phyloP scores from a whole-genome alignment of 2,797 vertebrate genomes.

The Orestias chungarensis region DNA sequence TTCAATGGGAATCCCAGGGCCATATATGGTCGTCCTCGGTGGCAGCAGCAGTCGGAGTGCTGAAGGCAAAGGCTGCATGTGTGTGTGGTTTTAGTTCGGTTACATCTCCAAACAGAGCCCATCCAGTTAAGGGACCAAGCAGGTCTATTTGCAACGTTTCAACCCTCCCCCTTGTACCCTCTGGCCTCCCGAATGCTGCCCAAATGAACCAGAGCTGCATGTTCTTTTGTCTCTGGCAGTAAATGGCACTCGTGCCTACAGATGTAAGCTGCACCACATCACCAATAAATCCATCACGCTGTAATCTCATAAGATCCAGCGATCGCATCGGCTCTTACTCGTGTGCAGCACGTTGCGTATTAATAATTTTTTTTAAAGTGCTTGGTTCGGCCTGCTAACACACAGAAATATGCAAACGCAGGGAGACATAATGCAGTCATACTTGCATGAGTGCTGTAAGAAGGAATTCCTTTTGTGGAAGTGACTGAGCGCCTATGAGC shows the following conservation, averaged over 20 bases:
- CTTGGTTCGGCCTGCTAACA: conserved; percentile 30
- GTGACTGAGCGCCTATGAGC: conserved; percentile 69
- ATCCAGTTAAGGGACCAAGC: conserved; percentile 77
- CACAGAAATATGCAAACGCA: conserved; percentile 23
- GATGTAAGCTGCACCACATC: conserved; percentile 3
- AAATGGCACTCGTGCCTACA: conserved; percentile 36
- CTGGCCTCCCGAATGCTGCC: conserved; percentile 71
- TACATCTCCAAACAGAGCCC: conserved; percentile 79
- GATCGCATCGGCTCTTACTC: too few relatives aligned
- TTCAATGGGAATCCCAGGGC: conserved; percentile 92
- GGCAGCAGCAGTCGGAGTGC: conserved; percentile 69
- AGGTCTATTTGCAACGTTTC: conserved; percentile 76
- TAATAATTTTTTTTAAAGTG: too few relatives aligned
- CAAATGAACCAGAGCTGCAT: conserved; percentile 80
- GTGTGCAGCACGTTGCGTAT: too few relatives aligned
- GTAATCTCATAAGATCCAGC: neutral
- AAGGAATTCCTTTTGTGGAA: conserved; percentile 90
- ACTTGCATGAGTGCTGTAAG: conserved; percentile 69
- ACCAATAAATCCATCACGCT: conserved; percentile 10
- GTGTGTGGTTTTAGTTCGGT: conserved; percentile 55
- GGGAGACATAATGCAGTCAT: conserved; percentile 54
- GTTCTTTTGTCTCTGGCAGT: conserved; percentile 65
- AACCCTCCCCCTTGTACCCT: conserved; percentile 80
- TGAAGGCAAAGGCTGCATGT: conserved; percentile 45
- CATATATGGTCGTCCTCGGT: conserved; percentile 91